Base-by-base conservation (phyloP, 2,888 invertebrate species). In the Apodemia mormo region DNA sequence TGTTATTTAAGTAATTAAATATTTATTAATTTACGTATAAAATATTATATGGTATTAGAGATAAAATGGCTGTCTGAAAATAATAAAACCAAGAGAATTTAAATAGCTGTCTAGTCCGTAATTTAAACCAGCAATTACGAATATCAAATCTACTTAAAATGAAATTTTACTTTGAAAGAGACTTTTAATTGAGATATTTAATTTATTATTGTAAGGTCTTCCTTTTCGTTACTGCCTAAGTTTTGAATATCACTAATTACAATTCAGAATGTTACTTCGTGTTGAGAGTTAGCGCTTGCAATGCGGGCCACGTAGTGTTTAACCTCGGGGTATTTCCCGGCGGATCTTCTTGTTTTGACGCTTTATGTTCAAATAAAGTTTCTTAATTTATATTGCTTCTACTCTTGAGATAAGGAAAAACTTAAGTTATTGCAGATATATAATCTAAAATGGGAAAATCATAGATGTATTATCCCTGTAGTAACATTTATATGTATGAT, bases 301-400 rank as follows among this genome's bases (percentile, higher is more conserved):
- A 68, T 64, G 64, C 68, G 37, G 37, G 8, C 68, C 68, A 68
- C 68, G 68, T 68, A 68, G 52, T 61, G 61, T 22, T 65, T 68
- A 68, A 40, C 68, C 68, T 43, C 68, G 68, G 65, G 65, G 65
- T 64, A 40, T 52, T 65, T 65, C 54, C 54, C 54, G 37, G 65
- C 65, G 30, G 68, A 68, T 65, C 68, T 54, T 54, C 40, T 68
- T 68, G 68, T 68, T 65, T 68, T 68, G 68, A 68, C 65, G 68
- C 65, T 65, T 68, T 29, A 64, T 40, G 68, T 65, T 64, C 61
- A 65, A 54, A 52, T 54, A 52, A 52, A 68, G 61, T 52, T 64
- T n/a, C 68, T 49, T 64, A 68, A 68, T 68, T 64, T 68, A 68
- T 68, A 68, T 52, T 56, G 45, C 68, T 9, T 52, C 22, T 52